Conservation (phyloP, 2,888 invertebrate species). For the Thera britannica region DNA sequence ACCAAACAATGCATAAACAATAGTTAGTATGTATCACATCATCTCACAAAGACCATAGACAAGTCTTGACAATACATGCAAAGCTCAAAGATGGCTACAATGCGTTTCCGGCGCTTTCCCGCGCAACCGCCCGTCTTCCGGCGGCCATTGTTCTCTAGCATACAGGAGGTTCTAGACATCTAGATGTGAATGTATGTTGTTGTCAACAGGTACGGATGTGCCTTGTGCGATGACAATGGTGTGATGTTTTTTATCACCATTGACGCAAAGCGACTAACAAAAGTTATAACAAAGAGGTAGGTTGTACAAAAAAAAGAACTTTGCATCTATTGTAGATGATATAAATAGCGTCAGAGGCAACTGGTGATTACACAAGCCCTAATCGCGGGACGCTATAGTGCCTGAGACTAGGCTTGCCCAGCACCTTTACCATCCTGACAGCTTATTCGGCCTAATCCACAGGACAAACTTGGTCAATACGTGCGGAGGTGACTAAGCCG, state of each 20-base stretch:
- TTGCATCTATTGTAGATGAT: no score
- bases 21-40: background rate
- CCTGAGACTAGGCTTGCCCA: no score
- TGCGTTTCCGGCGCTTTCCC: slow-evolving; percentile 31
- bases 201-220: slow-evolving; percentile 16
- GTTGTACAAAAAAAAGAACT: no score
- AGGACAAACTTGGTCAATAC: no score
- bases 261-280: background rate
- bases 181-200: background rate
- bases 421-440: no score
- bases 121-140: slow-evolving; percentile 36
- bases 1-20: no score
- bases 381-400: no score
- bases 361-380: no score
- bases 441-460: no score
- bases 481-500: no score
- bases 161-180: slow-evolving; percentile 8
- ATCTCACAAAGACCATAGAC: slow-evolving; percentile 15
- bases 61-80: slow-evolving; percentile 20
- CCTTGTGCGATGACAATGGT: background rate
- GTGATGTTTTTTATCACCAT: background rate
- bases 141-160: slow-evolving; percentile 16
- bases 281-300: no score
- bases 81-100: slow-evolving; percentile 31
- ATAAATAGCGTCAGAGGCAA: no score